phyloP scores from a whole-genome alignment of 2,797 vertebrate species.

The Neosilurus mollespiculum region DNA sequence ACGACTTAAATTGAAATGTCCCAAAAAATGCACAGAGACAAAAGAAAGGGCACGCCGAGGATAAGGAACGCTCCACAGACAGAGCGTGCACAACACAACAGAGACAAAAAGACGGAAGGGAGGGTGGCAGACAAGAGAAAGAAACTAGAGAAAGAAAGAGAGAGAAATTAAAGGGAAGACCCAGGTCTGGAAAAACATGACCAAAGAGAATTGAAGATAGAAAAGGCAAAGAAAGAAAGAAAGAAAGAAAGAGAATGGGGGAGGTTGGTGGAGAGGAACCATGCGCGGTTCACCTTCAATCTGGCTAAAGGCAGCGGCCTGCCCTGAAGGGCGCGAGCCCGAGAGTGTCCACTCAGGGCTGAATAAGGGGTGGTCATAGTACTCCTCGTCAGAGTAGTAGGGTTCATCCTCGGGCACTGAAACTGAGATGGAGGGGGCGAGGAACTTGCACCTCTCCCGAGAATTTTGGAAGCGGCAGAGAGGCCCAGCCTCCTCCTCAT shows the following conservation, averaged over 20 bases:
- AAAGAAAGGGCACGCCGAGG: constrained; percentile 31
- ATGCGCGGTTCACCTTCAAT: constrained; percentile 93
- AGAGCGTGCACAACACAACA: constrained; percentile 46
- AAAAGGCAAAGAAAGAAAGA: constrained; percentile 32
- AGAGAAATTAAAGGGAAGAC: constrained; percentile 47
- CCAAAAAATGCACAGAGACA: constrained; percentile 54
- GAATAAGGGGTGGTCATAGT: constrained; percentile 95
- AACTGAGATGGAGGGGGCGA: constrained; percentile 93
- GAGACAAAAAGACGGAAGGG: constrained; percentile 49
- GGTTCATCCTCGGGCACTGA: constrained; percentile 92
- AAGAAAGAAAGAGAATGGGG: constrained; percentile 32
- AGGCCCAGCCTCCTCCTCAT: constrained; percentile 89
- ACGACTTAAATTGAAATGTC: constrained; percentile 60
- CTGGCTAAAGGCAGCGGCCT: constrained; percentile 86
- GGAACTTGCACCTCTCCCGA: constrained; percentile 84
- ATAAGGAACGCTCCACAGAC: constrained; percentile 46
- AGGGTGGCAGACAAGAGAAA: constrained; percentile 48
- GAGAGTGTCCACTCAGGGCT: constrained; percentile 90
- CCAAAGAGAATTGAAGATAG: constrained; percentile 30
- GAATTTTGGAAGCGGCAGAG: constrained; percentile 83
- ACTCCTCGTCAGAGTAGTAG: constrained; percentile 91
- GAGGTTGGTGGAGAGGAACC: constrained; percentile 76
- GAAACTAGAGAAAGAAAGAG: not conserved
- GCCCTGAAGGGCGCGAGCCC: constrained; percentile 80
- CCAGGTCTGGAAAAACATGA: constrained; percentile 21